Percentiles rank a stretch among this genome's conserved stretches.
These are phyloP conservation scores for Martes martes DNA, from an alignment of 2,113 vertebrate species.

Conservation along the genomic window DNA sequence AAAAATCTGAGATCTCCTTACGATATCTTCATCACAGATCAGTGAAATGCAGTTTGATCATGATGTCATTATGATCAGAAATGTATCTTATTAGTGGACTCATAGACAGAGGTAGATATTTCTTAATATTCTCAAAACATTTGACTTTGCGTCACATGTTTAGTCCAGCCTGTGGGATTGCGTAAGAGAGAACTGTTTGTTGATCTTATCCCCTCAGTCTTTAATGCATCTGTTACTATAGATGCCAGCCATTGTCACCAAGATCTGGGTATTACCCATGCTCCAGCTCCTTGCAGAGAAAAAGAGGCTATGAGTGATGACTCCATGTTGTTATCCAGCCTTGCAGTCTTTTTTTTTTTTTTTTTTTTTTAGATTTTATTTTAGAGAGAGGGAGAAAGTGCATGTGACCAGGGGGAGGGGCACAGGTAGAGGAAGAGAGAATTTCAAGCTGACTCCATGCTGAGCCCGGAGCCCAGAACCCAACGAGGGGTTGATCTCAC, in stretches of 20 bases:
- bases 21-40: not conserved
- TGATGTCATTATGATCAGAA: constrained; percentile 27
- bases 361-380: not conserved
- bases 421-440: not conserved
- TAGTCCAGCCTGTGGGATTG: not conserved
- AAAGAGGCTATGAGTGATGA: not conserved
- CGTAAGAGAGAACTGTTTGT: not conserved
- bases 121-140: constrained; percentile 34
- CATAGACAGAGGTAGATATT: constrained; percentile 2
- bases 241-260: not conserved
- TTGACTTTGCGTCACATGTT: not conserved
- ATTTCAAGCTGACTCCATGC: not conserved
- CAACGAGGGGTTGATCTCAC: not conserved
- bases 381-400: not conserved
- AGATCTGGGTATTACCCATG: not conserved
- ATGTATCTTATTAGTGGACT: not conserved
- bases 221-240: not conserved
- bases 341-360: not conserved
- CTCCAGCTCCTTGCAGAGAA: not conserved
- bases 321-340: not conserved
- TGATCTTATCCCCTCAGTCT: not conserved
- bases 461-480: not conserved
- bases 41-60: not conserved
- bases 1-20: not conserved
- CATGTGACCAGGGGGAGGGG: not conserved